Conservation (phyloP, 2,113 vertebrate species). For the Stigmatopora nigra region DNA sequence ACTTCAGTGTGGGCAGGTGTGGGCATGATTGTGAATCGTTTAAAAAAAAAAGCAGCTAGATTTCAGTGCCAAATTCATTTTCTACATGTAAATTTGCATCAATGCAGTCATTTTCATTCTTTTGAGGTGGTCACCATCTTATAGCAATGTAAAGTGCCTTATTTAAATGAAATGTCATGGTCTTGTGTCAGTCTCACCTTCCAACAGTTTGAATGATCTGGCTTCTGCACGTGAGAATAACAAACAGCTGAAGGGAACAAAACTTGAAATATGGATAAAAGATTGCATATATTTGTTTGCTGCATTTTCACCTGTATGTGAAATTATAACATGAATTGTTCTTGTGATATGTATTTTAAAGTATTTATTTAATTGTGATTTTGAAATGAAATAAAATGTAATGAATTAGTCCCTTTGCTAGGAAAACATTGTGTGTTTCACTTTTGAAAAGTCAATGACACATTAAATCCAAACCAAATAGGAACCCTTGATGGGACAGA, state of each 20-base stretch:
- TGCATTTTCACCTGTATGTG: neutral
- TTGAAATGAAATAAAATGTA: neutral
- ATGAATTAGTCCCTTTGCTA: neutral
- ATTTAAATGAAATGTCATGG: neutral
- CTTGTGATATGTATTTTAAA: neutral
- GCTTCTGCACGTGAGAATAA: conserved; percentile 11
- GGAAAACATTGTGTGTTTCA: neutral
- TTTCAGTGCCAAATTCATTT: too few relatives aligned
- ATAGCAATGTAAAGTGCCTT: neutral
- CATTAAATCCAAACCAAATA: too few relatives aligned
- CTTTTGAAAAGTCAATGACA: too few relatives aligned
- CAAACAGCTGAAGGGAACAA: conserved; percentile 17
- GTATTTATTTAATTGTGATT: neutral
- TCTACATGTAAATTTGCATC: too few relatives aligned
- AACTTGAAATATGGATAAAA: conserved; percentile 5
- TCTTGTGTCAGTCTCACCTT: neutral
- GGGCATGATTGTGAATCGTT: too few relatives aligned
- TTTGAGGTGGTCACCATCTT: too few relatives aligned
- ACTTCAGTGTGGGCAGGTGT: too few relatives aligned
- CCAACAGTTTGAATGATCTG: conserved; percentile 5
- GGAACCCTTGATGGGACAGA: too few relatives aligned
- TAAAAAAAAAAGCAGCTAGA: too few relatives aligned
- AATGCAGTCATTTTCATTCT: too few relatives aligned
- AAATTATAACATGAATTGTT: neutral
- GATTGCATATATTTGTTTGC: neutral